These are phyloP conservation scores for Chloroceryle inda DNA, from an alignment of 2,797 vertebrate species.

Conservation along the genomic window DNA sequence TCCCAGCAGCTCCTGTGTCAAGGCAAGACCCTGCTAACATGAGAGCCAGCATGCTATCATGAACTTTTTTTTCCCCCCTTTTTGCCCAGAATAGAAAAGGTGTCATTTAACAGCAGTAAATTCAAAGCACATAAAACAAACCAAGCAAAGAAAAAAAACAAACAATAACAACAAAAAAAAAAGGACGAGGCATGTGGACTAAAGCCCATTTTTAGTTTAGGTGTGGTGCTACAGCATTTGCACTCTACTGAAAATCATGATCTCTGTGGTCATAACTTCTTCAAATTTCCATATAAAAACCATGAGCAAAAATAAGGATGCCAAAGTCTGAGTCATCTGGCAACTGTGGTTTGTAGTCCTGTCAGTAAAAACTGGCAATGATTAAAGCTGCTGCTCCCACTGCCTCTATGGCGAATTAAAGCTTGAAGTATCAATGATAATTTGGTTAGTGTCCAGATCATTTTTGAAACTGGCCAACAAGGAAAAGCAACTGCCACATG, in stretches of 20 bases:
- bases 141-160: not conserved
- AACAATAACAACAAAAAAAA: not conserved
- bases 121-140: not conserved
- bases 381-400: slow-evolving; percentile 46
- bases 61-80: not conserved
- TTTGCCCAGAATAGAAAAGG: not conserved
- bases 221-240: slow-evolving; percentile 45
- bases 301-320: slow-evolving; percentile 41
- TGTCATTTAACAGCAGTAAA: not conserved
- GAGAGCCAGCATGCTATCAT: not conserved
- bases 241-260: slow-evolving; percentile 53
- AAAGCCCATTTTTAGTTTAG: slow-evolving; percentile 46
- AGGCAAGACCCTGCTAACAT: not conserved
- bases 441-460: slow-evolving; percentile 46
- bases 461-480: slow-evolving; percentile 35
- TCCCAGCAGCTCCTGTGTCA: not conserved
- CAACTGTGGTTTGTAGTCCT: slow-evolving; percentile 40
- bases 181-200: not conserved
- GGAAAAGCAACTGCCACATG: slow-evolving; percentile 27
- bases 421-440: slow-evolving; percentile 44
- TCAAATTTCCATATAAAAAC: slow-evolving; percentile 68
- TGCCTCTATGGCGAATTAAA: slow-evolving; percentile 42
- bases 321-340: slow-evolving; percentile 68
- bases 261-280: slow-evolving; percentile 49
- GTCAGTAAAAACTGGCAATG: slow-evolving; percentile 62